Conservation (phyloP, 2,797 vertebrate genomes). For the Sebastes glaucus region DNA sequence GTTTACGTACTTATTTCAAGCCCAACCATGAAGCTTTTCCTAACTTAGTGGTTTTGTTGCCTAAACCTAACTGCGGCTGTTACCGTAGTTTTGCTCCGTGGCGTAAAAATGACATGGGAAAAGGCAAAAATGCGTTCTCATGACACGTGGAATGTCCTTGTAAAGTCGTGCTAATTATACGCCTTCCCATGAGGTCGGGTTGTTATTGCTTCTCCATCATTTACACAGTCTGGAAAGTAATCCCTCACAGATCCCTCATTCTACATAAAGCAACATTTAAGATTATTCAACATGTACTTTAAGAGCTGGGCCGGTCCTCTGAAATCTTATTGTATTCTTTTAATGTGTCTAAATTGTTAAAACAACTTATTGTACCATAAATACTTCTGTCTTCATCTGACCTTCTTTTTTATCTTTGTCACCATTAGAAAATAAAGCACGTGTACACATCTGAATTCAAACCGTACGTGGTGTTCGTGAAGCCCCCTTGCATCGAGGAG, state of each 20-base stretch:
- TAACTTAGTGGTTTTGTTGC: no score
- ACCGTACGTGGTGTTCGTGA: conserved; percentile 95
- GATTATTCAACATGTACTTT: not conserved
- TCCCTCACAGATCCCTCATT: not conserved
- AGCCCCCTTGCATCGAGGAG: conserved; percentile 89
- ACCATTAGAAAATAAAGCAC: conserved; percentile 88
- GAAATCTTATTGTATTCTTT: not conserved
- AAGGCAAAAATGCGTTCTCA: no score
- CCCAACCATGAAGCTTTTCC: no score
- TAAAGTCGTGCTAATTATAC: no score
- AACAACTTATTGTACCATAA: not conserved
- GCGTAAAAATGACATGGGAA: no score
- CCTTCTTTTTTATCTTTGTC: not conserved
- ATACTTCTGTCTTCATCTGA: not conserved
- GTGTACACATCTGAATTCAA: conserved; percentile 92
- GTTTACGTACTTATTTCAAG: no score
- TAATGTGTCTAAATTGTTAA: not conserved
- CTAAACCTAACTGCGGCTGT: no score
- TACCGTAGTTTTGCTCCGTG: no score
- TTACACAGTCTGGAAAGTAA: not conserved
- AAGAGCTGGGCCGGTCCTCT: not conserved
- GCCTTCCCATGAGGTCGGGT: no score
- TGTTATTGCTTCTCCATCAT: not conserved
- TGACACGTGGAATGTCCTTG: no score
- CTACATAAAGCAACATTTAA: not conserved